Conservation (phyloP, 2,888 invertebrate genomes). For the Dioctria rufipes region DNA sequence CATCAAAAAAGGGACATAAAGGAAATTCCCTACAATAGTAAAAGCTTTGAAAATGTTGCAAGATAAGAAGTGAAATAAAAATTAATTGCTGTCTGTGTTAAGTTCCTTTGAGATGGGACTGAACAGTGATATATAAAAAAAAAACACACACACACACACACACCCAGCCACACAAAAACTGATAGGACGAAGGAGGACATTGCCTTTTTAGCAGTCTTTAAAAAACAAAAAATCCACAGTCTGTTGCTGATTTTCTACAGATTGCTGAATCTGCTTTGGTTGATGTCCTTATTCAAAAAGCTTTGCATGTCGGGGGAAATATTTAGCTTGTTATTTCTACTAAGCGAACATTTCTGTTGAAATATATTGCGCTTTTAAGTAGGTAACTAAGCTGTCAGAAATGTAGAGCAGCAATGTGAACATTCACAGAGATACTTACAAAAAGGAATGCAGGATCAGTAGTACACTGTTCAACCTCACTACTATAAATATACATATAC, state of each 20-base stretch:
- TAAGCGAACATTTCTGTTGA: not conserved
- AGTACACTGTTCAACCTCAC: too few species aligned
- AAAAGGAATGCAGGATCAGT: not conserved
- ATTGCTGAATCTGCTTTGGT: slow-evolving; percentile 12
- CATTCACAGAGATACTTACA: not conserved
- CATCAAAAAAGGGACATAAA: not conserved
- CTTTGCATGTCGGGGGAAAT: slow-evolving; percentile 9
- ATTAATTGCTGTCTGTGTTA: slow-evolving; percentile 15
- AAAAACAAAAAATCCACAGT: not conserved
- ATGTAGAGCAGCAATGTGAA: not conserved
- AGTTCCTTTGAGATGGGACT: slow-evolving; percentile 8
- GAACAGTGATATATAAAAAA: not conserved
- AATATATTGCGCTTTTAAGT: slow-evolving; percentile 7
- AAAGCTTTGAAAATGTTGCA: too few species aligned
- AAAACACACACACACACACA: too few species aligned
- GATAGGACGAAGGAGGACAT: slow-evolving; percentile 2
- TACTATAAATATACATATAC: too few species aligned
- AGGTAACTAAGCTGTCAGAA: slow-evolving; percentile 17
- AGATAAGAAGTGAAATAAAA: not conserved
- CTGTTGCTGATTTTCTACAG: slow-evolving; percentile 1
- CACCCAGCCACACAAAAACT: not conserved
- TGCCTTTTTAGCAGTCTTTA: not conserved
- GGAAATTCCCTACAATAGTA: not conserved
- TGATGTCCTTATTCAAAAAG: not conserved
- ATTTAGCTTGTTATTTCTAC: slow-evolving; percentile 2